phyloP scores from a whole-genome alignment of 53 echinoderm and acorn worm genomes.

The Arbacia lixula region DNA sequence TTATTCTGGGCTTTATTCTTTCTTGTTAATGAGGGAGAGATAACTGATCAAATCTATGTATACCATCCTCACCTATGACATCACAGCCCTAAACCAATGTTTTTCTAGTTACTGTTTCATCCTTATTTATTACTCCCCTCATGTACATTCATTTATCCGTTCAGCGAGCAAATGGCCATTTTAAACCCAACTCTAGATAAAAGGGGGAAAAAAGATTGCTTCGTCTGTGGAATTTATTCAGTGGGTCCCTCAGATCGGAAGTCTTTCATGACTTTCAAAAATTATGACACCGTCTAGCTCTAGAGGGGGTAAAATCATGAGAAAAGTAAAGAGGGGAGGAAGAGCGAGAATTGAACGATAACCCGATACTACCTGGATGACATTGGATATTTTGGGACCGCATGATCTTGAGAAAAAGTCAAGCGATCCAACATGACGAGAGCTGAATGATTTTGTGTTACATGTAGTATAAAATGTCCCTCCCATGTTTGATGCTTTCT shows the following conservation, averaged over 20 bases:
- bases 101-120: no score
- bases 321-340: constrained; percentile 1
- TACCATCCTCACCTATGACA: no score
- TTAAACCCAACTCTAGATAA: no score
- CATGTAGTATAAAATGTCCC: not conserved
- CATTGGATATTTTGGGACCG: no score
- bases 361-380: not conserved
- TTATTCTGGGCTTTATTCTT: no score
- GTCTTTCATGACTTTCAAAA: constrained; percentile 46
- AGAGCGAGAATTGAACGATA: constrained; percentile 17
- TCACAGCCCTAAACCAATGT: no score
- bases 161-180: no score
- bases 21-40: no score
- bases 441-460: not conserved
- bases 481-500: constrained; percentile 3
- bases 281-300: constrained; percentile 34
- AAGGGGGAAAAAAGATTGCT: not conserved
- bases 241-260: constrained; percentile 22
- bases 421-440: constrained; percentile 30
- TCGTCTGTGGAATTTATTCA: not conserved
- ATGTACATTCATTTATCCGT: no score
- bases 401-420: no score
- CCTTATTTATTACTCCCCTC: no score
- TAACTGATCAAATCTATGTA: no score
- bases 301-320: constrained; percentile 18